Conservation (phyloP, 2,113 vertebrate genomes). For the Romanogobio albipinnatus region DNA sequence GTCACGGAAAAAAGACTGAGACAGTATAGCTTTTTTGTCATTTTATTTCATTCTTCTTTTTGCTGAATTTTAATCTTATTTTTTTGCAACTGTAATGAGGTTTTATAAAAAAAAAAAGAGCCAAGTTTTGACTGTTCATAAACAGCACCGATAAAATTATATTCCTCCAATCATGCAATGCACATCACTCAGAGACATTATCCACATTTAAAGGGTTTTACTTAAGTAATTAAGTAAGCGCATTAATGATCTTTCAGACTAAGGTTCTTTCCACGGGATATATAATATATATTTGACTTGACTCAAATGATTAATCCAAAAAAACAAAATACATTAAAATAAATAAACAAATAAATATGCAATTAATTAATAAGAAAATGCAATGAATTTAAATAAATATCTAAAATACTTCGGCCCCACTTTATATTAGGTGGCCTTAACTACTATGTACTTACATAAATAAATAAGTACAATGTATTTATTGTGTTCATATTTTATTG, state of each 20-base stretch:
- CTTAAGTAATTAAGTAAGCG: not conserved
- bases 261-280: not conserved
- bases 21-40: not conserved
- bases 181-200: not conserved
- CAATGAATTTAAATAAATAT: not conserved
- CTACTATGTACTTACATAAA: no score
- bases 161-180: constrained; percentile 5
- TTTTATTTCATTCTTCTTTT: not conserved
- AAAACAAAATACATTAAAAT: not conserved
- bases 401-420: not conserved
- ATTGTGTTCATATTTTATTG: no score
- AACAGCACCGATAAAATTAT: not conserved
- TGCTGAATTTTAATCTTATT: not conserved
- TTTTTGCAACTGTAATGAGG: not conserved
- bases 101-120: not conserved
- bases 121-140: not conserved
- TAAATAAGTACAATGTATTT: no score
- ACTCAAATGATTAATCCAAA: not conserved
- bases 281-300: not conserved
- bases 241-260: not conserved
- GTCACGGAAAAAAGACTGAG: not conserved
- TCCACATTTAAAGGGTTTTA: constrained; percentile 11
- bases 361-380: not conserved
- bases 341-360: not conserved
- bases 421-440: no score